Base-by-base conservation (phyloP, 2,888 invertebrate species). In the Minunthozetes semirufus region DNA sequence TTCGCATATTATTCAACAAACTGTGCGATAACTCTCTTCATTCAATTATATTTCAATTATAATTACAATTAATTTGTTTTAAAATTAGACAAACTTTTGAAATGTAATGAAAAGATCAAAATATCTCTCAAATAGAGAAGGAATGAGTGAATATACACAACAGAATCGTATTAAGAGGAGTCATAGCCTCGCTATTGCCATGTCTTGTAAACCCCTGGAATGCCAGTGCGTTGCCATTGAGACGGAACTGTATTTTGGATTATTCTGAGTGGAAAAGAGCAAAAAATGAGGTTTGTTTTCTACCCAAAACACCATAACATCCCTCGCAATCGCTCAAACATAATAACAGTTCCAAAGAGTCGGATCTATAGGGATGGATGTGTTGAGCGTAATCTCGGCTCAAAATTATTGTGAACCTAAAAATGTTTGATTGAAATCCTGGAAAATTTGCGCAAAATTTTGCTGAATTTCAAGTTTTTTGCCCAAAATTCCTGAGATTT, bases 181-280 rank as follows among this genome's bases (percentile, higher is more conserved):
- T 42, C 42, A 42, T 13, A 42, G 9, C 42, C 42, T 42, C 42
- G 11, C 42, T 42, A 42, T 42, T 42, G 42, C 42, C 11, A 13
- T 42, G 42, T 42, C 42, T 42, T 42, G 11, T 42, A 42, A 42
- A 11, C 42, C 42, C 8, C 13, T n/a, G 42, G 42, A 42, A 42
- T 22, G 53, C 53, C 53, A 53, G 22, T 8, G 33, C 27, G 29
- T 63, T 63, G 33, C 27, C 63, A 63, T 63, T 63, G 17, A 63
- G 33, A 33, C 63, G 33, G 38, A 63, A 63, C 63, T 63, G 63
- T 63, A 63, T 63, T 42, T n/a, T 33, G 63, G 63, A 63, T 63
- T 63, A 27, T 2, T 17, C 50, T 22, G 42, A 42, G 56, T 56
- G 56, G 13, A 56, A 56, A 22, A 22, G 25, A 56, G 29, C 4